A percentile compares a stretch with the other conserved stretches of the same genome.
Conservation (phyloP, 2,888 invertebrate genomes). For the Synanthedon formicaeformis region DNA sequence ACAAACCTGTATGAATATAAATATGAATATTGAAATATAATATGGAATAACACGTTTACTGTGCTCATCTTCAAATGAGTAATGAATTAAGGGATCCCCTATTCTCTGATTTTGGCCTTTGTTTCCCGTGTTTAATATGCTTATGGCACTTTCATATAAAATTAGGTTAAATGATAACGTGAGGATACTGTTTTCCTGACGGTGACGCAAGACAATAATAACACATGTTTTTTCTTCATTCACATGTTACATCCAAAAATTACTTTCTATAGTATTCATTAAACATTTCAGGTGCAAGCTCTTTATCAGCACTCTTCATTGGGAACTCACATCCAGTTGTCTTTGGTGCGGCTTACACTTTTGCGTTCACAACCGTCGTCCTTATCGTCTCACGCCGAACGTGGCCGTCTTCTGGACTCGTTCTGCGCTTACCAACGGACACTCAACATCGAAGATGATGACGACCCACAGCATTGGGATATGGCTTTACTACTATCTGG, state of each 20-base stretch:
- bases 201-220: no score
- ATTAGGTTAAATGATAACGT: no score
- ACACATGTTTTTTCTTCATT: no score
- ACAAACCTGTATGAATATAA: no score
- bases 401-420: slow-evolving; percentile 76
- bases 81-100: no score
- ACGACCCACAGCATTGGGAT: slow-evolving; percentile 82
- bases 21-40: no score
- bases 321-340: slow-evolving; percentile 74
- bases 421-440: slow-evolving; percentile 79
- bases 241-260: background rate
- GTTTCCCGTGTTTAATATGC: no score
- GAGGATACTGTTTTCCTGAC: no score
- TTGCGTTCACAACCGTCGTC: slow-evolving; percentile 74
- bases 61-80: no score
- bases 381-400: slow-evolving; percentile 75
- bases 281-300: slow-evolving; percentile 75
- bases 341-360: slow-evolving; percentile 77
- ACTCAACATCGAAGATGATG: slow-evolving; percentile 75
- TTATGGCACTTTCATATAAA: no score
- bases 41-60: no score
- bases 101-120: no score
- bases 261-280: background rate
- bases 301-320: slow-evolving; percentile 82
- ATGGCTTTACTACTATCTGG: slow-evolving; percentile 83